A percentile compares a stretch with the other conserved stretches of the same genome.
phyloP scores from a whole-genome alignment of 2,888 invertebrate species.

The Beris morrisii region DNA sequence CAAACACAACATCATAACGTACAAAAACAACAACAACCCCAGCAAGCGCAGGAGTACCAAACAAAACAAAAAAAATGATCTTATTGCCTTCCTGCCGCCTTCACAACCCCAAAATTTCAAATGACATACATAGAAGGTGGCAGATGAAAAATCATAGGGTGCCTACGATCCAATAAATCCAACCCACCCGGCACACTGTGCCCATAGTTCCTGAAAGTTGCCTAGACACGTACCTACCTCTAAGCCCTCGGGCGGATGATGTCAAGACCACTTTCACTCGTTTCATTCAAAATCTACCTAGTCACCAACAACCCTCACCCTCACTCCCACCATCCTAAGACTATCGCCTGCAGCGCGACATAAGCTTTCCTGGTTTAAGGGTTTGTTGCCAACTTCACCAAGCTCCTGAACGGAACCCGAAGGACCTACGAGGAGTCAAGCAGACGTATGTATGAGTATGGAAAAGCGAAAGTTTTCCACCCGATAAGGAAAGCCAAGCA shows the following conservation, averaged over 20 bases:
- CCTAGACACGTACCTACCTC: neutral
- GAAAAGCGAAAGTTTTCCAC: neutral
- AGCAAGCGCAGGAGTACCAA: constrained; percentile 19
- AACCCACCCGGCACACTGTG: neutral
- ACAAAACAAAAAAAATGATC: constrained; percentile 28
- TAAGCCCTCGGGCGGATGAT: constrained; percentile 21
- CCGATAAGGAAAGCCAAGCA: constrained; percentile 27
- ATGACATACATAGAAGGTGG: constrained; percentile 30
- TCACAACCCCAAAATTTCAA: neutral
- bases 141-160: constrained; percentile 37
- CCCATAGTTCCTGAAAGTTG: constrained; percentile 15
- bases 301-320: constrained; percentile 1
- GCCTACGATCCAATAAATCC: constrained; percentile 30
- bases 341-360: constrained; percentile 29
- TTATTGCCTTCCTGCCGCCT: constrained; percentile 17
- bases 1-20: neutral
- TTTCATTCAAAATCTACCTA: constrained; percentile 22
- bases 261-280: constrained; percentile 37
- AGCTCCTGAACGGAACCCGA: too few species aligned
- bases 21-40: constrained; percentile 21
- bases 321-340: neutral
- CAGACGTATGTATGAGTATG: neutral
- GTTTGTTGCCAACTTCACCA: too few species aligned
- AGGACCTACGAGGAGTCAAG: too few species aligned
- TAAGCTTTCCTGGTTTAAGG: too few species aligned